Percentiles rank a stretch among this genome's conserved stretches.
phyloP scores from a whole-genome alignment of 2,797 vertebrate species.

The Gymnothorax reevesii region DNA sequence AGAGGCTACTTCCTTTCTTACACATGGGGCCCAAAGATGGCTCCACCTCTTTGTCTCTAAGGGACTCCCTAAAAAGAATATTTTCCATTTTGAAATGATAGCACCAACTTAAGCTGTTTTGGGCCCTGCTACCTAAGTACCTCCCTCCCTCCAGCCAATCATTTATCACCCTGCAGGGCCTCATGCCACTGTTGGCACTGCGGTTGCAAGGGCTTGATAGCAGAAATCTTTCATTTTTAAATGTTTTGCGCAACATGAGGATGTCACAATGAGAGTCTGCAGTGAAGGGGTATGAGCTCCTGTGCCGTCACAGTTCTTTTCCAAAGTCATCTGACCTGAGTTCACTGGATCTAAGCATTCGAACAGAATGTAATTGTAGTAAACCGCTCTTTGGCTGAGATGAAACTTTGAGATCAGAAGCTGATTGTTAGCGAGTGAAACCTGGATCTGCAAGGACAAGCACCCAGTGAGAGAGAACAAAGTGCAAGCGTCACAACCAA shows the following conservation, averaged over 20 bases:
- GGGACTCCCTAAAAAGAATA: too few relatives aligned
- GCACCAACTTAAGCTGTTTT: too few relatives aligned
- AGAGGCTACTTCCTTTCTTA: too few relatives aligned
- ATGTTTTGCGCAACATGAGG: not conserved
- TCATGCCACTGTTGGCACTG: not conserved
- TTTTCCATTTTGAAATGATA: too few relatives aligned
- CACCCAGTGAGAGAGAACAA: not conserved
- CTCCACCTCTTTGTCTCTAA: too few relatives aligned
- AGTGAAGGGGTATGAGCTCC: constrained; percentile 27
- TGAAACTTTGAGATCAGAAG: not conserved
- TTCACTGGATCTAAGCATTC: too few relatives aligned
- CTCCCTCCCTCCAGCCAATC: not conserved
- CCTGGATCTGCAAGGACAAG: not conserved
- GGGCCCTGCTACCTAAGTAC: not conserved
- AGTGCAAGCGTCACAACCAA: not conserved
- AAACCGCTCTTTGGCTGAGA: too few relatives aligned
- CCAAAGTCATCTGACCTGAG: constrained; percentile 48
- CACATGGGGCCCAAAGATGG: too few relatives aligned
- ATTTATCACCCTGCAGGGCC: not conserved
- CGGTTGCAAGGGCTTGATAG: too few relatives aligned
- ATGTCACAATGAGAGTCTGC: not conserved
- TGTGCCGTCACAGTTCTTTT: constrained; percentile 50
- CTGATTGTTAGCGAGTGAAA: not conserved
- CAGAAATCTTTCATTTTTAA: too few relatives aligned
- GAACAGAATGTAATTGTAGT: too few relatives aligned